Base-by-base conservation (phyloP, 2,797 vertebrate genomes). In the Anguilla marmorata region DNA sequence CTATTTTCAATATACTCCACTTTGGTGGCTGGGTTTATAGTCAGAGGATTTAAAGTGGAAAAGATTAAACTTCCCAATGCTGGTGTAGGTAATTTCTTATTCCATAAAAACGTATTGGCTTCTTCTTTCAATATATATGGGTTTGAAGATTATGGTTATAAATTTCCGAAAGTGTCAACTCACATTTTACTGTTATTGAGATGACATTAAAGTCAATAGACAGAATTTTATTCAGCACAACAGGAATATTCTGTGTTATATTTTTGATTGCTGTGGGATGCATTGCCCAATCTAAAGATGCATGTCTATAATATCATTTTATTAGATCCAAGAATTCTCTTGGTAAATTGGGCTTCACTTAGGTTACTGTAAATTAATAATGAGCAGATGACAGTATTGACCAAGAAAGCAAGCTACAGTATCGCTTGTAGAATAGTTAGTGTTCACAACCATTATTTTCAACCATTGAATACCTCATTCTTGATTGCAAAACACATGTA, bases 21-120 rank as follows among this genome's bases (percentile, higher is more conserved):
- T 89, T 60, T 74, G 2, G 69, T 33, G n/a, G 27, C 2, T 74
- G 69, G 30, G 69, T 74, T 30, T 37, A 30, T 30, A 33, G 30
- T 74, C n/a, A 50, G 63, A 82, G 83, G 86, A 69, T 69, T 69
- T 69, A 69, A 84, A 41, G 63, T 86, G 89, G n/a, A 33, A 82
- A 88, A 74, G 87, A 88, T 88, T 54, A 89, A 80, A 85, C 69
- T 88, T 89, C 88, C 86, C 87, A 76, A 1, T 74, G 11, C 86
- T 89, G 74, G 45, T 52, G 45, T 52, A 54, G 54, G 30, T 37
- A 33, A 9, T 86, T 85, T 52, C 66, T 85, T 30, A 45, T 74
- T 41, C 37, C 74, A 79, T 69, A 79, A 79, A 37, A 79, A 37
- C 33, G 24, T 41, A 45, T 41, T 27, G 27, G 69, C 27, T 72